Base-by-base conservation (phyloP, 2,797 vertebrate genomes). In the Mionectes olivaceus region DNA sequence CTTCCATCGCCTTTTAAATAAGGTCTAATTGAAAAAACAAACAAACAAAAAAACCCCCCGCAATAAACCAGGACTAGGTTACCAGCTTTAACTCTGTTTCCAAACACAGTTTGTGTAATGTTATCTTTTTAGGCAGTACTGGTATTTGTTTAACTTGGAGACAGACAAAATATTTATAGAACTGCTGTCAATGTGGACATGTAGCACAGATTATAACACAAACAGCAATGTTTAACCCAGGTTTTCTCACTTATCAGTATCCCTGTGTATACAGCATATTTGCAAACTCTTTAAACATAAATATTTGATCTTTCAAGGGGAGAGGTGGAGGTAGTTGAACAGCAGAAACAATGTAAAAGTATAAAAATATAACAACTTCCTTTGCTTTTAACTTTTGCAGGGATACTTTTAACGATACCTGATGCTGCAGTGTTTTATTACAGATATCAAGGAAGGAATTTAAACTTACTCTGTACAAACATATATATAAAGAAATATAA, bases 1-100 rank as follows among this genome's bases (percentile, higher is more conserved):
- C 55, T 89, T 41, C 63, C 61, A 1, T 30, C 0, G 0, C 7
- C 2, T 44, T 60, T 55, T 50, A 47, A 81, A 53, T n/a, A 28
- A 43, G 0, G 4, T 10, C 24, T 39, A 30, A 12, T 67, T 80
- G 64, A 27, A 21, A 61, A 63, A 64, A 43, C 0, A 0, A 8
- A 23, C 12, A 47, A 47, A 43, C 16, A 27, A 21, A 59, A 63
- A 64, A 43, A 0, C 10, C 39, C 10, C 39, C 10, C 15, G 14
- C 52, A 52, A 11, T 37, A 37, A 60, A 41, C n/a, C 24, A 12
- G 23, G 35, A 83, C 49, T 13, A 23, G 28, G 46, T 79, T 73
- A 21, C 41, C 53, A 55, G 33, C 59, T 55, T 32, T 55, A 81
- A 35, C 60, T 5, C 13, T 65, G 13, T 73, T 90, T 79, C 43